These are phyloP conservation scores for Chlorocebus sabaeus DNA, from an alignment of 2,113 vertebrate species.

Conservation along the genomic window DNA sequence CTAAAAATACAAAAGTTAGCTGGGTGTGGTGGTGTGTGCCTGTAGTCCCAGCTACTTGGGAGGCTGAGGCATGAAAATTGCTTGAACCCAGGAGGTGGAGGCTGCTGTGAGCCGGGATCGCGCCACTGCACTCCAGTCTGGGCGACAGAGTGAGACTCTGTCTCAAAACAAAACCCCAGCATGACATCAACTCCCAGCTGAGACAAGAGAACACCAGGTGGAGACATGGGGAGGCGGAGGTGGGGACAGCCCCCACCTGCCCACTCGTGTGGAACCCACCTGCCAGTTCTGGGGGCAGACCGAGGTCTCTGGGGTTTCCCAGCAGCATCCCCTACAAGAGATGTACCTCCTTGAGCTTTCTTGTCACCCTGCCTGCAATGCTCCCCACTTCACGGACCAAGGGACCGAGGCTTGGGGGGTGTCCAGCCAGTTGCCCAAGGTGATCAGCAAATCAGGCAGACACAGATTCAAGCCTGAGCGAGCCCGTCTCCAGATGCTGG, in stretches of 20 bases:
- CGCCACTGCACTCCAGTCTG: no score
- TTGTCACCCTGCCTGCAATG: fast-evolving
- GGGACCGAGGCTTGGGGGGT: background rate
- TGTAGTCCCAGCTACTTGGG: no score
- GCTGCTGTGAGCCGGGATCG: no score
- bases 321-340: constrained; percentile 50
- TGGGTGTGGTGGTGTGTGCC: no score
- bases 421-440: background rate
- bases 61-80: no score
- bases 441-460: background rate
- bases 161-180: no score
- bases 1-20: no score
- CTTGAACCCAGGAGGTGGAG: no score
- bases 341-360: background rate
- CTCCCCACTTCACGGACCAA: background rate
- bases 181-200: background rate
- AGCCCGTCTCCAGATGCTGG: background rate
- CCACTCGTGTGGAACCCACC: background rate
- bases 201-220: background rate
- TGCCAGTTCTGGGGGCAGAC: constrained; percentile 37
- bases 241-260: no score
- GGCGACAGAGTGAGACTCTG: no score
- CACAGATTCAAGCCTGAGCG: background rate
- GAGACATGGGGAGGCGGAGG: background rate
- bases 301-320: constrained; percentile 59